These are phyloP conservation scores for Enteromius thamalakanensis DNA, from an alignment of 2,797 vertebrate genomes.

Conservation along the genomic window DNA sequence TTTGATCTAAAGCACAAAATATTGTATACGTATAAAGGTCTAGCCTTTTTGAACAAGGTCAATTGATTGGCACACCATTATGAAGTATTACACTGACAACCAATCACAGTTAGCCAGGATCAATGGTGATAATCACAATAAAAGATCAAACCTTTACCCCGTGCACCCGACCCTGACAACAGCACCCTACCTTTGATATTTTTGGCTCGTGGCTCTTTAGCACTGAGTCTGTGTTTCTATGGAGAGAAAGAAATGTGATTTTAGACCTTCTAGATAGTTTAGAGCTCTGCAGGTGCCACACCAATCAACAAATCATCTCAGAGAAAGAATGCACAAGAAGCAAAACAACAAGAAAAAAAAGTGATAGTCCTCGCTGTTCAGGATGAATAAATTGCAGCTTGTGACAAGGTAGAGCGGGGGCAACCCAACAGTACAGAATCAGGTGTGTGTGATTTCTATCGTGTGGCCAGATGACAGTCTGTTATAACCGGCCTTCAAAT, in stretches of 20 bases:
- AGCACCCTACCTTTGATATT: slow-evolving; percentile 11
- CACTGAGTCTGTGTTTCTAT: neutral
- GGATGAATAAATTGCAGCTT: slow-evolving; percentile 35
- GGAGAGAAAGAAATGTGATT: neutral
- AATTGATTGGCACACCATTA: slow-evolving; percentile 74
- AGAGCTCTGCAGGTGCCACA: slow-evolving; percentile 25
- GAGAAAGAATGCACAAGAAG: slow-evolving; percentile 18
- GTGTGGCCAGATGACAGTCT: neutral
- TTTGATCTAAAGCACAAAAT: neutral
- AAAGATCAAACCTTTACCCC: slow-evolving; percentile 60
- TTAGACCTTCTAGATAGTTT: neutral
- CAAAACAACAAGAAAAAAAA: neutral
- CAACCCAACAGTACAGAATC: slow-evolving; percentile 2
- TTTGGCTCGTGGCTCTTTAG: neutral
- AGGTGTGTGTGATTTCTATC: slow-evolving; percentile 21
- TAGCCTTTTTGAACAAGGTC: slow-evolving; percentile 66
- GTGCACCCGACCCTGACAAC: neutral
- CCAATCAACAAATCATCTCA: slow-evolving; percentile 31
- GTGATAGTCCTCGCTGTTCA: neutral
- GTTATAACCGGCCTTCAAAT: slow-evolving; percentile 19
- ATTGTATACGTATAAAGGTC: neutral
- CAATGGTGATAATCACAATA: slow-evolving; percentile 69
- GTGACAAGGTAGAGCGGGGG: neutral
- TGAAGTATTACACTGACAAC: slow-evolving; percentile 68
- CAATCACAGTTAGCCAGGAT: slow-evolving; percentile 72